phyloP scores from a whole-genome alignment of 2,113 vertebrate species.

The Mastomys natalensis region DNA sequence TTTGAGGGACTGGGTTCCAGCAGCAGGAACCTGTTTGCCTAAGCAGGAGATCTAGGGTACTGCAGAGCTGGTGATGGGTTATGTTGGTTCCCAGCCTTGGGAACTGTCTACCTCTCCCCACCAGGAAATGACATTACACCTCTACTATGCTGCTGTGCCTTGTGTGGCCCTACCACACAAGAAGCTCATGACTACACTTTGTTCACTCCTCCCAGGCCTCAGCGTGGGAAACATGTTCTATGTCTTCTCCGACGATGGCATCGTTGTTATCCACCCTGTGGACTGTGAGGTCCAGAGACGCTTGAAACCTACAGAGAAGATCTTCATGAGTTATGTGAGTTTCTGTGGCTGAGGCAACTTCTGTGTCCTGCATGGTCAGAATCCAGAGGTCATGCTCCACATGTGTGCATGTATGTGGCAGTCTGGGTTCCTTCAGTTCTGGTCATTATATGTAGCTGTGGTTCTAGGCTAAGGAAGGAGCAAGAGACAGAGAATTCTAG shows the following conservation, averaged over 20 bases:
- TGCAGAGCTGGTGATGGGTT: neutral
- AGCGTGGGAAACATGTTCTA: constrained; percentile 99
- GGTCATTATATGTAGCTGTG: fast-evolving
- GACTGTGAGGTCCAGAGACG: constrained; percentile 95
- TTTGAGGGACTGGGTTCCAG: neutral
- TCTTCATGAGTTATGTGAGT: constrained; percentile 94
- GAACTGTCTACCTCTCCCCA: constrained; percentile 58
- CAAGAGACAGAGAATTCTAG: neutral
- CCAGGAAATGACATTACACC: constrained; percentile 70
- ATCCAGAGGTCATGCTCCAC: neutral
- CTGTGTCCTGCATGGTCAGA: fast-evolving
- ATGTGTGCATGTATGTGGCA: neutral
- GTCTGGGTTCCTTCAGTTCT: neutral
- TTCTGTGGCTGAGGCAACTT: neutral
- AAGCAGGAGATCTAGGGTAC: neutral
- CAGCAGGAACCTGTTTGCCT: neutral
- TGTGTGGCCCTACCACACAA: neutral
- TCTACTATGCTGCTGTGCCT: neutral
- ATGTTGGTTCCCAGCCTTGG: neutral
- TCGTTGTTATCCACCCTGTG: constrained; percentile 92
- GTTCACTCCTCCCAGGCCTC: constrained; percentile 87
- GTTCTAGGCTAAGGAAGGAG: neutral
- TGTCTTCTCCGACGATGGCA: constrained; percentile 94
- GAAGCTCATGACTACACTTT: neutral
- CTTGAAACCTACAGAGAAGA: constrained; percentile 92